phyloP scores from a whole-genome alignment of 1,140 invertebrate genomes.

The Octopus sinensis region DNA sequence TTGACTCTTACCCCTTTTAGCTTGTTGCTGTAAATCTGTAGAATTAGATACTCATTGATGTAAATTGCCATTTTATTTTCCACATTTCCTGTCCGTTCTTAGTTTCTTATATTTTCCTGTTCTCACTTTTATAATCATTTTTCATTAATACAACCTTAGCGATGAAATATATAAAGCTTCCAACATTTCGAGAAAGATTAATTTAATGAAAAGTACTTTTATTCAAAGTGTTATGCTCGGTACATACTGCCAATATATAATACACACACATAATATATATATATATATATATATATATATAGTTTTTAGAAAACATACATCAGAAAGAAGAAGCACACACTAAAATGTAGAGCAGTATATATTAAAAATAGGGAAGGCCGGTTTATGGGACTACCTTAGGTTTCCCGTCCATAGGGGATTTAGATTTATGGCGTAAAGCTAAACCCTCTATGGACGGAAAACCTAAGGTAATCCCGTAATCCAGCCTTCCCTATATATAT shows the following conservation, averaged over 20 bases:
- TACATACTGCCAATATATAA: not conserved
- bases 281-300: not conserved
- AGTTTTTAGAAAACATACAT: not conserved
- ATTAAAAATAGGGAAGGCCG: not conserved
- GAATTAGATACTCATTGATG: not conserved
- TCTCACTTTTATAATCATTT: not conserved
- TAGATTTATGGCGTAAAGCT: not conserved
- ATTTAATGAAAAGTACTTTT: no score
- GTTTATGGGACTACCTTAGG: no score
- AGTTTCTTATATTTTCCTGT: not conserved
- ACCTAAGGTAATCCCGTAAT: not conserved
- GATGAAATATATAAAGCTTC: not conserved
- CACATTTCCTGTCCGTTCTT: not conserved
- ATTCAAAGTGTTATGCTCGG: no score
- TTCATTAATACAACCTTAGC: not conserved
- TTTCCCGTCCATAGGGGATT: no score
- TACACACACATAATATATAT: not conserved
- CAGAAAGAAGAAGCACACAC: not conserved
- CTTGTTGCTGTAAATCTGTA: not conserved
- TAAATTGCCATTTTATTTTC: not conserved
- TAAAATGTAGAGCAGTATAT: not conserved
- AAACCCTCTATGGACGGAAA: not conserved
- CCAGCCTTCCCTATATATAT: not conserved
- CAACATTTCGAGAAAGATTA: not conserved
- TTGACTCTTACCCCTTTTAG: not conserved